These are phyloP conservation scores for Drosophila insularis DNA, from an alignment of 1,140 invertebrate genomes.

Conservation along the genomic window DNA sequence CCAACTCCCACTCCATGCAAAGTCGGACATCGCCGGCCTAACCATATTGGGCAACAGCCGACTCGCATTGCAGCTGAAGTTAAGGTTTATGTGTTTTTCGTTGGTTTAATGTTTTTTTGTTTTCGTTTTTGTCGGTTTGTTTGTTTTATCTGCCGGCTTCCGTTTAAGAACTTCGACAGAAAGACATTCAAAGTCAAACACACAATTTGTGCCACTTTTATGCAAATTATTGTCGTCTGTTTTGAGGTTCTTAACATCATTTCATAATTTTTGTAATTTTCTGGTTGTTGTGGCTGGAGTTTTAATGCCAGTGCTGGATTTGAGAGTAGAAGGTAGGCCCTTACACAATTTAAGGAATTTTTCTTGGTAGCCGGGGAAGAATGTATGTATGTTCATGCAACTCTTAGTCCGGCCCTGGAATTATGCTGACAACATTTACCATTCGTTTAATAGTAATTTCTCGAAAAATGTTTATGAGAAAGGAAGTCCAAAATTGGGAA, in stretches of 20 bases:
- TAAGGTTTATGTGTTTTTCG: constrained; percentile 45
- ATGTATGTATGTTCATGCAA: no score
- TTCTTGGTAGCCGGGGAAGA: no score
- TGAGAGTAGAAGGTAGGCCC: background rate
- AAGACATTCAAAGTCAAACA: constrained; percentile 43
- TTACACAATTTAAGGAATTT: background rate
- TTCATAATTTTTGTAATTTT: constrained; percentile 59
- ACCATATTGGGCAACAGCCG: constrained; percentile 64
- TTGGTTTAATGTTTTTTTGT: constrained; percentile 13
- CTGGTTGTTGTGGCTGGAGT: constrained; percentile 24
- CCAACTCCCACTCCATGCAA: constrained; percentile 27
- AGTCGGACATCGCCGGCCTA: constrained; percentile 24
- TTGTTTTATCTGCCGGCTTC: constrained; percentile 61
- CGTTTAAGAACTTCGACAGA: constrained; percentile 52
- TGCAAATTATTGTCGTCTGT: constrained; percentile 64
- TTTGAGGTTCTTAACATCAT: constrained; percentile 62
- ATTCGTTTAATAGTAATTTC: background rate
- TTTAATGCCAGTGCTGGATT: background rate
- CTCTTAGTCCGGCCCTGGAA: background rate
- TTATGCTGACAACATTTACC: background rate
- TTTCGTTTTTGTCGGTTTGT: constrained; percentile 38
- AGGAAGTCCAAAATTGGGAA: constrained; percentile 1
- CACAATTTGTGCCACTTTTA: constrained; percentile 73
- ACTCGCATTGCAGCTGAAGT: constrained; percentile 34
- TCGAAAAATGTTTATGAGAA: background rate